Conservation (phyloP, 1,140 invertebrate species). For the Scaptomyza graminum region DNA sequence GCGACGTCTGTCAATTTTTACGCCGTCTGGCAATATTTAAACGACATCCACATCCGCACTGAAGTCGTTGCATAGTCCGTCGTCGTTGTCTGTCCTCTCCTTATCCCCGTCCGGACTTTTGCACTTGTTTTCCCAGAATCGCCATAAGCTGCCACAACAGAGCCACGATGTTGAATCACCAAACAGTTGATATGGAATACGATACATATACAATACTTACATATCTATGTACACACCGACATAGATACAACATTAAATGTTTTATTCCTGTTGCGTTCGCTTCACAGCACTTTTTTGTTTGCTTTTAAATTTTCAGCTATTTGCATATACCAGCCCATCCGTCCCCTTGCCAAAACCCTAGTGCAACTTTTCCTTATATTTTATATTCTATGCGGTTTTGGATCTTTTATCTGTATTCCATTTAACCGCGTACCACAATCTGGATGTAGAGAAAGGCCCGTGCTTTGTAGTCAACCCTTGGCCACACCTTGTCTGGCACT, state of each 20-base stretch:
- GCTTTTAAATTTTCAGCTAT: slow-evolving; percentile 32
- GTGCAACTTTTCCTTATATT: slow-evolving; percentile 25
- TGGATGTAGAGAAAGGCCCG: slow-evolving; percentile 20
- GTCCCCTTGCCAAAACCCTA: slow-evolving; percentile 8
- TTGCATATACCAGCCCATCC: slow-evolving; percentile 6
- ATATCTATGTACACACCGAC: slow-evolving; percentile 5
- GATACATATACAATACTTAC: slow-evolving; percentile 3
- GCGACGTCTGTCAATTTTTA: slow-evolving; percentile 78
- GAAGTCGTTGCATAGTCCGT: too few species aligned
- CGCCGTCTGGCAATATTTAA: slow-evolving; percentile 78
- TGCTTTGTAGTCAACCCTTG: slow-evolving; percentile 27
- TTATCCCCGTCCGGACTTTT: slow-evolving; percentile 56
- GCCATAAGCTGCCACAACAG: slow-evolving; percentile 9
- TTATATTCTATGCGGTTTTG: slow-evolving; percentile 12
- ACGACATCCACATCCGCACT: slow-evolving; percentile 76
- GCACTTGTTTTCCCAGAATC: slow-evolving; percentile 75
- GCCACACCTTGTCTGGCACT: slow-evolving; percentile 41
- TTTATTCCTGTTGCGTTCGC: slow-evolving; percentile 4
- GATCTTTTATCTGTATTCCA: slow-evolving; percentile 1
- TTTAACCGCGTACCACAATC: slow-evolving; percentile 30
- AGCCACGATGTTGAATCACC: slow-evolving; percentile 34
- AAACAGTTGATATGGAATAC: slow-evolving; percentile 23
- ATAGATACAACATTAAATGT: slow-evolving; percentile 14
- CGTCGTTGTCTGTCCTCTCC: slow-evolving; percentile 23
- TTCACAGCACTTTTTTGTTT: slow-evolving; percentile 8